phyloP scores from a whole-genome alignment of 2,797 vertebrate genomes.

The Dermochelys coriacea region DNA sequence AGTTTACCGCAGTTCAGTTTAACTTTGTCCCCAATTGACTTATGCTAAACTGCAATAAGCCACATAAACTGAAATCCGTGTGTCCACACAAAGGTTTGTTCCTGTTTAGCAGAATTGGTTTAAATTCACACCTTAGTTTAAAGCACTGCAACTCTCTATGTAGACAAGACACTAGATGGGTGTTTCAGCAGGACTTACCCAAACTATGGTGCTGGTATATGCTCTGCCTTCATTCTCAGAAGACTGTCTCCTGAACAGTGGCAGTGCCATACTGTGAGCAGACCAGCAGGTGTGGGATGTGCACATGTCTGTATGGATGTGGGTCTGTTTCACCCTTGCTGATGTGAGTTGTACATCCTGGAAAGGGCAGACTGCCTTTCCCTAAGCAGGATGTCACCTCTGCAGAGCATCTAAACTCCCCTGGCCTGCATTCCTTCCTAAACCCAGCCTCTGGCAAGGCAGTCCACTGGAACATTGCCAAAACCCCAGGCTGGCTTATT shows the following conservation, averaged over 20 bases:
- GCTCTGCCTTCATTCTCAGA: too few species aligned
- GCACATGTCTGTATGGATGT: background rate
- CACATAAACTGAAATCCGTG: background rate
- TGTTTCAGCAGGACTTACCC: background rate
- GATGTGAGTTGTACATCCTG: background rate
- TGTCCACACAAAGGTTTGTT: background rate
- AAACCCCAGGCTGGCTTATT: rapidly evolving
- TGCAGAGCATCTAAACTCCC: background rate
- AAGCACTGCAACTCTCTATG: background rate
- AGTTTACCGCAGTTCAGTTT: background rate
- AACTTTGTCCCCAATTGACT: background rate
- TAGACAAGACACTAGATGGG: background rate
- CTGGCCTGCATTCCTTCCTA: background rate
- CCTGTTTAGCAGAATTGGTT: background rate
- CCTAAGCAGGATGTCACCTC: background rate
- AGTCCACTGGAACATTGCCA: background rate
- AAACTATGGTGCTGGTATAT: background rate
- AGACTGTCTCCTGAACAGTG: too few species aligned
- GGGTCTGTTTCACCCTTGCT: background rate
- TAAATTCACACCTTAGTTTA: background rate
- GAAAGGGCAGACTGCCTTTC: background rate
- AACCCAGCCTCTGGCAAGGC: background rate
- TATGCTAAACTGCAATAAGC: background rate
- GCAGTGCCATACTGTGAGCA: background rate
- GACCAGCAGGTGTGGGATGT: background rate